Percentiles rank a stretch among this genome's conserved stretches.
Conservation (phyloP, 2,888 invertebrate species). For the Tineola bisselliella region DNA sequence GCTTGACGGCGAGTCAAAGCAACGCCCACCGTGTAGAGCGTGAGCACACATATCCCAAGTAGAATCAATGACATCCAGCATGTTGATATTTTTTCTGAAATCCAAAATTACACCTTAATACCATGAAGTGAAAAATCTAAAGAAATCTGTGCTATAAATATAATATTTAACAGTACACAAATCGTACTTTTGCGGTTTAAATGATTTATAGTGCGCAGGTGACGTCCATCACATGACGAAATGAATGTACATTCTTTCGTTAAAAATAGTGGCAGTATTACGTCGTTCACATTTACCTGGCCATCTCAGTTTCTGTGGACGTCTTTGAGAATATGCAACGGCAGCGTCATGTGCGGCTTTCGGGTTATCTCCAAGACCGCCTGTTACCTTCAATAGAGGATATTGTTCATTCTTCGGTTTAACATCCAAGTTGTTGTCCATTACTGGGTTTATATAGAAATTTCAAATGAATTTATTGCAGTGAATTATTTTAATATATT, state of each 20-base stretch:
- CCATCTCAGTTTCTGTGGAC: slow-evolving; percentile 36
- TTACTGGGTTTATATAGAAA: not conserved
- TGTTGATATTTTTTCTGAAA: slow-evolving; percentile 51
- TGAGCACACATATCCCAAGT: slow-evolving; percentile 41
- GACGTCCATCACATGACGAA: too few species aligned
- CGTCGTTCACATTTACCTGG: slow-evolving; percentile 35
- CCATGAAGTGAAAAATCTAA: too few species aligned
- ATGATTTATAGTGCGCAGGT: too few species aligned
- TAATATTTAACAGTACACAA: too few species aligned
- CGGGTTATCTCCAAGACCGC: slow-evolving; percentile 32
- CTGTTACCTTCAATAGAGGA: slow-evolving; percentile 44
- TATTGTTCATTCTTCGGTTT: slow-evolving; percentile 35
- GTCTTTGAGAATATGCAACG: slow-evolving; percentile 32
- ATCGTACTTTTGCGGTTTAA: too few species aligned
- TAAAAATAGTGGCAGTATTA: too few species aligned
- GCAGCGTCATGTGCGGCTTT: slow-evolving; percentile 29
- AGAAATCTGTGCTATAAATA: too few species aligned
- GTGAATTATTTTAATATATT: too few species aligned
- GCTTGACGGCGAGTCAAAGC: slow-evolving; percentile 36
- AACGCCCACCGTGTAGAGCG: slow-evolving; percentile 43
- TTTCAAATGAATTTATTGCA: too few species aligned
- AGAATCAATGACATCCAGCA: slow-evolving; percentile 54
- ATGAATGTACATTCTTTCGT: too few species aligned
- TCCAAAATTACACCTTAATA: not conserved
- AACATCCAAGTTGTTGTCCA: not conserved